Percentiles rank a stretch among this genome's conserved stretches.
Evolutionary conservation across 2,888 invertebrate species (phyloP).

Genomic region (Nymphalis c-album): DNA sequence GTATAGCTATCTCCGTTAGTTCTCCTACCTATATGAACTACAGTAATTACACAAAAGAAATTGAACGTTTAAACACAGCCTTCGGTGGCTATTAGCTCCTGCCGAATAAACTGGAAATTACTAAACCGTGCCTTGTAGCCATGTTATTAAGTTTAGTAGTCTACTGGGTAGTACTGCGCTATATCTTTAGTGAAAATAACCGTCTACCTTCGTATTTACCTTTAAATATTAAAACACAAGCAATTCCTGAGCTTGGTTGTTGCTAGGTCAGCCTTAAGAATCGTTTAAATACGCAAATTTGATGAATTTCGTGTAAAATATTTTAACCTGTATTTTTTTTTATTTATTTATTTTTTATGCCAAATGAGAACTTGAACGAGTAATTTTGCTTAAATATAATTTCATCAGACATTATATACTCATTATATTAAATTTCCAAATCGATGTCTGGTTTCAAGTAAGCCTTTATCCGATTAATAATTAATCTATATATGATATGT

Average conservation of each 20-base stretch:
- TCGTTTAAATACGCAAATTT: background rate
- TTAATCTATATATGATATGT: constrained; percentile 25
- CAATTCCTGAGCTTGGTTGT: constrained; percentile 1
- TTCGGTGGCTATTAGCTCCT: constrained; percentile 52
- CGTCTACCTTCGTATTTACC: constrained; percentile 4
- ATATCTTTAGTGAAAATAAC: constrained; percentile 12
- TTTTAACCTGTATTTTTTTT: too few species aligned
- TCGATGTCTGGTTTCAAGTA: background rate
- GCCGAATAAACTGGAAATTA: constrained; percentile 53
- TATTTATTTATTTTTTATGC: too few species aligned
- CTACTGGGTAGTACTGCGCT: constrained; percentile 25
- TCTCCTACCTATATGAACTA: constrained; percentile 67
- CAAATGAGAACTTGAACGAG: too few species aligned
- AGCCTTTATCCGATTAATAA: constrained; percentile 10
- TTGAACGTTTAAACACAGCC: constrained; percentile 61
- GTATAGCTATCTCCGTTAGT: constrained; percentile 68
- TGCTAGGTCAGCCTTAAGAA: background rate
- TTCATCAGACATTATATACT: too few species aligned
- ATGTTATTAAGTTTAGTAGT: constrained; percentile 51
- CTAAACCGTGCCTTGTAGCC: constrained; percentile 48
- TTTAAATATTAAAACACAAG: constrained; percentile 15
- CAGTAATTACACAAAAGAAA: constrained; percentile 77
- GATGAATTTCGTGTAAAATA: background rate
- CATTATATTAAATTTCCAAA: too few species aligned
- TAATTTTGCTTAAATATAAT: too few species aligned